Conservation (phyloP, 2,113 vertebrate genomes). For the Syrmaticus mikado region DNA sequence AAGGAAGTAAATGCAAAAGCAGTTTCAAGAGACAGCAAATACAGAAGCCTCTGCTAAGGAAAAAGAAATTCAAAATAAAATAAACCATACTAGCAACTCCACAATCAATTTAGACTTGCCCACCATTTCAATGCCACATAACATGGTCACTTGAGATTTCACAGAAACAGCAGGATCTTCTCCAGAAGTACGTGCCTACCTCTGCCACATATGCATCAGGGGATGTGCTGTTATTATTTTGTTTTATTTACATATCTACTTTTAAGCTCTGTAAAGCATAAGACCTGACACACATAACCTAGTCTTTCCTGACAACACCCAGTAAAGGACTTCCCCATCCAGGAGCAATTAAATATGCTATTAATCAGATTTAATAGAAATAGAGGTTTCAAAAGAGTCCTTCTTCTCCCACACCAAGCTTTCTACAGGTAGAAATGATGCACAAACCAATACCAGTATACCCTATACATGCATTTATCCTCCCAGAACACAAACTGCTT, state of each 20-base stretch:
- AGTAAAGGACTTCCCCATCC: background rate
- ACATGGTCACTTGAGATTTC: background rate
- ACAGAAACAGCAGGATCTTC: background rate
- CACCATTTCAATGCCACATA: background rate
- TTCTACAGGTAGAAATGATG: background rate
- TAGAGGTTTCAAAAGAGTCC: background rate
- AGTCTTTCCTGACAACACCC: slow-evolving; percentile 25
- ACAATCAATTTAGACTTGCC: background rate
- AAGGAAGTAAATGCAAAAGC: background rate
- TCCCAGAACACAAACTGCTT: background rate
- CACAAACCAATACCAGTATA: background rate
- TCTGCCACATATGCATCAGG: background rate
- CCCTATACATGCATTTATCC: background rate
- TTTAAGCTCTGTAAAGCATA: background rate
- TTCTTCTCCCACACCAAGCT: background rate
- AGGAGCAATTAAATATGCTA: background rate
- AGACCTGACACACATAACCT: background rate
- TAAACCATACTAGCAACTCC: background rate
- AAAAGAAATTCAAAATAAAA: background rate
- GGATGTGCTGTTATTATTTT: background rate
- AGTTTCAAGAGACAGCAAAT: background rate
- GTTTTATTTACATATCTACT: background rate
- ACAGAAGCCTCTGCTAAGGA: background rate
- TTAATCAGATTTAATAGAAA: background rate
- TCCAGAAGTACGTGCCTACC: background rate